phyloP scores from a whole-genome alignment of 2,797 vertebrate genomes.

The Xiphorhynchus erythropygius region DNA sequence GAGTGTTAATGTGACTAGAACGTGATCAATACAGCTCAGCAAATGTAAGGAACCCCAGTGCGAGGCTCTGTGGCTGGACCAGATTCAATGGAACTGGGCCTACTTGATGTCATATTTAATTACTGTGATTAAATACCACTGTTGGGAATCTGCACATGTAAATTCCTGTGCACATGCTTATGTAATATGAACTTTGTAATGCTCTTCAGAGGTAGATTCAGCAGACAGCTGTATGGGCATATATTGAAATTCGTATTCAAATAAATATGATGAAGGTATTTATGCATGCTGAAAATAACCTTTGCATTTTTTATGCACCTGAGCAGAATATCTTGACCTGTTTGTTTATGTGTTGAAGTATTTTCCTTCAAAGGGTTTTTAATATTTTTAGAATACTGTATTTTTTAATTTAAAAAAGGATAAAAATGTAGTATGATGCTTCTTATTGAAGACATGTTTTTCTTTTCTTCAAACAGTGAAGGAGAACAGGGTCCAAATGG shows the following conservation, averaged over 20 bases:
- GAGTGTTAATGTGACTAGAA: not conserved
- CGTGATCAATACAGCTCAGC: not conserved
- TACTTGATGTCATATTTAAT: not conserved
- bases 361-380: not conserved
- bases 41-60: not conserved
- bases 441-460: constrained; percentile 37
- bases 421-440: not conserved
- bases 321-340: not conserved
- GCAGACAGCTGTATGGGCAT: not conserved
- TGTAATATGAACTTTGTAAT: not conserved
- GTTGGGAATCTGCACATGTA: not conserved
- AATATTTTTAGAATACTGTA: not conserved
- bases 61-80: not conserved
- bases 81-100: not conserved
- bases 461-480: constrained; percentile 82
- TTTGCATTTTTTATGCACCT: not conserved
- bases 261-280: not conserved
- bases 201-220: not conserved
- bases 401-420: not conserved
- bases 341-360: not conserved
- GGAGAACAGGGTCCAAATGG: constrained; percentile 98
- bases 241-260: not conserved
- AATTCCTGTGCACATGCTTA: not conserved
- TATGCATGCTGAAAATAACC: not conserved
- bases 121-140: not conserved